Evolutionary conservation across 2,113 vertebrate genomes (phyloP).

Genomic region (Dicrurus megarhynchus): DNA sequence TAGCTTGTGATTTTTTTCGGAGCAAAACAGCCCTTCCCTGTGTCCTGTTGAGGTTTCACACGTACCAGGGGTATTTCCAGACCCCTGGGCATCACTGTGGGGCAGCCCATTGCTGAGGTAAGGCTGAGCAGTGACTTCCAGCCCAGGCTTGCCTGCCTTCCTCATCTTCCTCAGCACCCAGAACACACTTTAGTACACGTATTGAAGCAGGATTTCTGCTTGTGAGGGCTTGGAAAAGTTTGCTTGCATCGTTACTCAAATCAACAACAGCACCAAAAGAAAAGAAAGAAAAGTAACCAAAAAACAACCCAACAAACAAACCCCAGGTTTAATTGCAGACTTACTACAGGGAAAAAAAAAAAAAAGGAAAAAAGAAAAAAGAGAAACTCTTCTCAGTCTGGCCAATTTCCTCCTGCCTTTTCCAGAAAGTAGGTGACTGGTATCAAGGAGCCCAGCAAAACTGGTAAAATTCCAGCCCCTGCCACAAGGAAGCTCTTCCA

Average conservation of each 20-base stretch:
- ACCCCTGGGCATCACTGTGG: fast-evolving
- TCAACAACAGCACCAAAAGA: background rate
- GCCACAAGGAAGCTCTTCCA: background rate
- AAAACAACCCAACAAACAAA: background rate
- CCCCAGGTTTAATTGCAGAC: background rate
- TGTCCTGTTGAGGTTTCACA: background rate
- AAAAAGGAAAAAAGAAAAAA: background rate
- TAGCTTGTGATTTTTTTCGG: background rate
- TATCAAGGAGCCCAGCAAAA: background rate
- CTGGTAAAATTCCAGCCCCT: background rate
- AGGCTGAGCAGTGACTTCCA: background rate
- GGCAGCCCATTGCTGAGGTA: background rate
- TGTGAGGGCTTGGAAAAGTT: background rate
- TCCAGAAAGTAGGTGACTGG: background rate
- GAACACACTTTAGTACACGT: background rate
- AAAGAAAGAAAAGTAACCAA: background rate
- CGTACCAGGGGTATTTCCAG: background rate
- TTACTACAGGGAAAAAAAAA: background rate
- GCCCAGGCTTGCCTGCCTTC: background rate
- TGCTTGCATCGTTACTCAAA: background rate
- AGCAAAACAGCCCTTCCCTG: background rate
- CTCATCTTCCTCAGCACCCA: background rate
- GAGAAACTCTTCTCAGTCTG: background rate
- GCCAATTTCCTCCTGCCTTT: background rate
- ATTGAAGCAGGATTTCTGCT: background rate